Base-by-base conservation (phyloP, 1,140 invertebrate genomes). In the Micrasema longulum region DNA sequence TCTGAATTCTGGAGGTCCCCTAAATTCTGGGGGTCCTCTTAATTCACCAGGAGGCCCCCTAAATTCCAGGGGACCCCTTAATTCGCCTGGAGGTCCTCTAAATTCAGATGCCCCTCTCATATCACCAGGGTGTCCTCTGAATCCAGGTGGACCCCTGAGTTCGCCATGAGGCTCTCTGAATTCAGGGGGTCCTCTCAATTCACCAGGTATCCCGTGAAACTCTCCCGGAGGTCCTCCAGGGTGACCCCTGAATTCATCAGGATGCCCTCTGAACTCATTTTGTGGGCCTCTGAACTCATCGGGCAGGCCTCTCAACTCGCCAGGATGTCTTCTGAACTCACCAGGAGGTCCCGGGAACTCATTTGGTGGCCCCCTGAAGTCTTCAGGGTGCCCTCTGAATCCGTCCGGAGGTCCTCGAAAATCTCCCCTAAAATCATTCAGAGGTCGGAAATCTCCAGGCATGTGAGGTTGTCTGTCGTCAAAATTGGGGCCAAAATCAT, bases 1-100 rank as follows among this genome's bases (percentile, higher is more conserved):
- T 26, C 43, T 43, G n/a, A 64, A 64, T 23, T 64, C 60, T 5
- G 38, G 60, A 22, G 43, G 43, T 5, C n/a, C n/a, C 26, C 62
- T 48, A 22, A 64, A 48, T 9, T 64, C 62, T 10, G 16, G 62
- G 20, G 57, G 57, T 7, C 16, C 12, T 22, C 62, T 47, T 14
- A 64, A 64, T 31, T 64, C 62, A 2, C 43, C 23, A 23, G 41
- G 36, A 22, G 38, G 38, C 22, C 14, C 14, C 43, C 57, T 62
- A 45, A 62, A 62, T 35, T 57, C 57, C n/a, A n/a, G n/a, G n/a
- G n/a, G n/a, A n/a, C n/a, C n/a, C n/a, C n/a, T n/a, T n/a, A n/a
- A n/a, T n/a, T n/a, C n/a, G n/a, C 57, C 57, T 18, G 57, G 57
- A 0, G 18, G 57, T 6, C 20, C 23, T 45, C 55, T 38, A 50